Percentiles rank a stretch among this genome's conserved stretches.
phyloP scores from a whole-genome alignment of 2,888 invertebrate genomes.

The Andrena praecox region DNA sequence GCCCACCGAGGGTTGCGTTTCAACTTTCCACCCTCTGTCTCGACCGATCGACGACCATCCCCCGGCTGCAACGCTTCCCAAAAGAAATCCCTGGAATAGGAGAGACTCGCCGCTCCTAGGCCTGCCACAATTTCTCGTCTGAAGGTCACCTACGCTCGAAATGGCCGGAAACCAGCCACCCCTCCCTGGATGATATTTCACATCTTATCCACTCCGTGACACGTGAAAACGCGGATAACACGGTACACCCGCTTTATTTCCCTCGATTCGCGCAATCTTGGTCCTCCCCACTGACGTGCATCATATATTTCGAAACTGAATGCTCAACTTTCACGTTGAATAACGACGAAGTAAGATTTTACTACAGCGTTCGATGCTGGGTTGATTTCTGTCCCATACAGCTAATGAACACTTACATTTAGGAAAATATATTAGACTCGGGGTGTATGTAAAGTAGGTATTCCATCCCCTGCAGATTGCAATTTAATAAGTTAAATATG shows the following conservation, averaged over 20 bases:
- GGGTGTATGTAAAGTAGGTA: not conserved
- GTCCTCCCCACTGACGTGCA: too few relatives aligned
- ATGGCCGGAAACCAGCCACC: not conserved
- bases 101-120: conserved; percentile 28
- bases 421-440: not conserved
- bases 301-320: too few relatives aligned
- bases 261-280: not conserved
- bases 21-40: conserved; percentile 80
- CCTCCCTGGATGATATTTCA: not conserved
- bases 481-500: not conserved
- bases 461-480: not conserved
- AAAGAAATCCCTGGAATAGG: conserved; percentile 55
- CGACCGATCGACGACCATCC: conserved; percentile 67
- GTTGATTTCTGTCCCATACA: not conserved
- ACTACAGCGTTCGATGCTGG: not conserved
- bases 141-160: conserved; percentile 46
- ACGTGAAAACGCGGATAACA: not conserved
- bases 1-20: conserved; percentile 79
- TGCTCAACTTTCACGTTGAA: not conserved
- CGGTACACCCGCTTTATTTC: not conserved
- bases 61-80: conserved; percentile 60
- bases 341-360: not conserved
- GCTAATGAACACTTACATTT: not conserved
- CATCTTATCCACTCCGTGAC: not conserved
- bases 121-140: conserved; percentile 55